A percentile compares a stretch with the other conserved stretches of the same genome.
These are phyloP conservation scores for Nothocercus julius DNA, from an alignment of 2,113 vertebrate species.

Conservation along the genomic window DNA sequence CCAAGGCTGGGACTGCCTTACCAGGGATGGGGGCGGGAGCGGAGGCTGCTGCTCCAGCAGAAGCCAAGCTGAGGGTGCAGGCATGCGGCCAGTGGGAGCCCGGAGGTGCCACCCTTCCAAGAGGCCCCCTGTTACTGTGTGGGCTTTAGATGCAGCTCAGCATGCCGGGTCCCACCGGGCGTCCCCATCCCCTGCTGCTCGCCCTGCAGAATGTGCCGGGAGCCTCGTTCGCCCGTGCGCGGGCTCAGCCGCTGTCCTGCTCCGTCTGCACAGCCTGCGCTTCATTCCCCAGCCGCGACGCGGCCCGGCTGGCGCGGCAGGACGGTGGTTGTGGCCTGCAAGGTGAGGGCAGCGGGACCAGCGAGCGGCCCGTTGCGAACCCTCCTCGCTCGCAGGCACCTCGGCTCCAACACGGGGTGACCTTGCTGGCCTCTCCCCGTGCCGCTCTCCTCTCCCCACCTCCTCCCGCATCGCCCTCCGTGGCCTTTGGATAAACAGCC, in stretches of 20 bases:
- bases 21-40: not conserved
- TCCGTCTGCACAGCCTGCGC: not conserved
- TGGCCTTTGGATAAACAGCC: slow-evolving; percentile 26
- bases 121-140: not conserved
- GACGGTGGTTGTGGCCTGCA: not conserved
- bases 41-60: not conserved
- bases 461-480: not conserved
- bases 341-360: not conserved
- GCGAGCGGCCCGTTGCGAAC: not conserved
- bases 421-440: not conserved
- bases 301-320: not conserved
- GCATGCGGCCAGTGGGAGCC: not conserved
- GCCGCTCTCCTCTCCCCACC: not conserved
- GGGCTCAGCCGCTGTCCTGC: not conserved
- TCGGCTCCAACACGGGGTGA: not conserved
- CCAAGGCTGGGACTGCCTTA: not conserved
- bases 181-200: not conserved
- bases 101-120: not conserved
- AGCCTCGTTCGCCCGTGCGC: not conserved
- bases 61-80: not conserved
- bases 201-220: not conserved
- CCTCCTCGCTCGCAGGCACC: not conserved
- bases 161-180: not conserved
- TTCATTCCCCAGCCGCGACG: not conserved
- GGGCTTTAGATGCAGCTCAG: not conserved